These are phyloP conservation scores for Goniozus legneri DNA, from an alignment of 1,140 invertebrate species.

Conservation along the genomic window DNA sequence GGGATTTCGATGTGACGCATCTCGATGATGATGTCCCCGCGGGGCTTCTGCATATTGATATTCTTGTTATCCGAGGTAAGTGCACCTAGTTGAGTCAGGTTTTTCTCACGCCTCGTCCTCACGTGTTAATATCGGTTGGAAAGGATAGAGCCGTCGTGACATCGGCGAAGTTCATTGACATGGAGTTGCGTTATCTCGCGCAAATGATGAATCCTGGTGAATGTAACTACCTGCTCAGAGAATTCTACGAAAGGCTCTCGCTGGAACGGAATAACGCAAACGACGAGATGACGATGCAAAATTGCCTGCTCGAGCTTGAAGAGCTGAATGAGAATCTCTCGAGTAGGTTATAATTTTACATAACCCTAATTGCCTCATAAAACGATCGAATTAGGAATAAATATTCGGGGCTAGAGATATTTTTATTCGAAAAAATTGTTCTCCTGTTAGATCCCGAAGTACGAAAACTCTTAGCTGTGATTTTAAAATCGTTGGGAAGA, in stretches of 20 bases:
- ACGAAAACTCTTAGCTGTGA: conserved; percentile 2
- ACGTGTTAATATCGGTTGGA: not conserved
- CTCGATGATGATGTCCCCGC: too few species aligned
- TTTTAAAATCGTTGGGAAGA: conserved; percentile 6
- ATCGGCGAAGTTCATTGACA: not conserved
- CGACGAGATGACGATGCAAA: not conserved
- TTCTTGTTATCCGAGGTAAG: not conserved
- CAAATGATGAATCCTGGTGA: not conserved
- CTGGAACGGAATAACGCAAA: not conserved
- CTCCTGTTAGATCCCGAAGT: not conserved
- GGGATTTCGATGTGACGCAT: too few species aligned
- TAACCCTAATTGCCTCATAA: not conserved
- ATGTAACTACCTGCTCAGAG: conserved; percentile 4
- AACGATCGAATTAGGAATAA: not conserved
- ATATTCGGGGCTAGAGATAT: not conserved
- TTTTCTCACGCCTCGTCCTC: conserved; percentile 3
- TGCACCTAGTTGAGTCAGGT: conserved; percentile 9
- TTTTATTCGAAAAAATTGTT: not conserved
- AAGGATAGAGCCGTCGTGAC: not conserved
- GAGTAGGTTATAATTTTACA: too few species aligned
- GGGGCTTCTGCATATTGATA: not conserved
- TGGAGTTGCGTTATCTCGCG: conserved; percentile 6
- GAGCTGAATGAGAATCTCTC: conserved; percentile 8
- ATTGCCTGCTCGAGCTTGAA: conserved; percentile 6
- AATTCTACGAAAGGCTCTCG: not conserved